Evolutionary conservation across 2,113 vertebrate genomes (phyloP).

Genomic region (Melozone crissalis): DNA sequence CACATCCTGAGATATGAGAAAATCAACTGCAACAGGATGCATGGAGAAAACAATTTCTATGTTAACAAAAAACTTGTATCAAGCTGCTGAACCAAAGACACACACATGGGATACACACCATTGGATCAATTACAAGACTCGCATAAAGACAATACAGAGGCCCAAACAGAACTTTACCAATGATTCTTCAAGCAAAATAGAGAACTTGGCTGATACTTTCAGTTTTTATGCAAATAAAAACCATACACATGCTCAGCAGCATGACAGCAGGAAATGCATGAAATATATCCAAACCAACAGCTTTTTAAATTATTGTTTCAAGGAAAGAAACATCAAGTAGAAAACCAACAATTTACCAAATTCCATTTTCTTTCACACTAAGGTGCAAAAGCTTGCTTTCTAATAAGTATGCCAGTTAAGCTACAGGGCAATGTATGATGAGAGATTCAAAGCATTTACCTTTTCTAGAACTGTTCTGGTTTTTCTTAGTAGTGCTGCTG

Average conservation of each 20-base stretch:
- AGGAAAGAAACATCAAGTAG: background rate
- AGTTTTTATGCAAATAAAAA: background rate
- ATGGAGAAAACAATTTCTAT: accelerated
- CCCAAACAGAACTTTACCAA: background rate
- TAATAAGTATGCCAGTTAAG: background rate
- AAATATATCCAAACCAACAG: background rate
- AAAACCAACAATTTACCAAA: background rate
- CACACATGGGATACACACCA: background rate
- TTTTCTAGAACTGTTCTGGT: constrained; percentile 81
- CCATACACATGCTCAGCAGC: background rate
- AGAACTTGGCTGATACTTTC: background rate
- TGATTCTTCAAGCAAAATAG: background rate
- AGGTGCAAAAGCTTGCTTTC: background rate
- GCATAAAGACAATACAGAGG: accelerated
- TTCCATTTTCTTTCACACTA: background rate
- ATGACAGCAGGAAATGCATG: background rate
- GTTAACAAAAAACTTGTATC: background rate
- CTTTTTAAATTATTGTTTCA: background rate
- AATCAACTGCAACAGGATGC: background rate
- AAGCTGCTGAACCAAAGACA: background rate
- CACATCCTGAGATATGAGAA: accelerated
- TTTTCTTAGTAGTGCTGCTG: constrained; percentile 92
- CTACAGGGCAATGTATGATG: accelerated
- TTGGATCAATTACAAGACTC: background rate
- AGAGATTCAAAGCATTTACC: constrained; percentile 61